These are phyloP conservation scores for Seira sanloemensis DNA, from an alignment of 2,888 invertebrate species.

Conservation along the genomic window DNA sequence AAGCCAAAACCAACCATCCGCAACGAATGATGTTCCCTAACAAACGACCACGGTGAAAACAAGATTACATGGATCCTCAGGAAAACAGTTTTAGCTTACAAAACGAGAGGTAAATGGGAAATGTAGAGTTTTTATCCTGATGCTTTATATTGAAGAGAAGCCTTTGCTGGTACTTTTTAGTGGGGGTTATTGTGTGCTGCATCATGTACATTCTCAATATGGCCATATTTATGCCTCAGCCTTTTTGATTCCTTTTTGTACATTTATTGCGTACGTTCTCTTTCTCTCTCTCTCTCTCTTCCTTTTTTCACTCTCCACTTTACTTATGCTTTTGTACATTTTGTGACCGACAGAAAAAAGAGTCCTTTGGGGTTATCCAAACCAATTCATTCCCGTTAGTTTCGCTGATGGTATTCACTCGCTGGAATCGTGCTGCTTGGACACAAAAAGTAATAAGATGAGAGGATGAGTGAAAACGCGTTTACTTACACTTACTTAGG, in stretches of 20 bases:
- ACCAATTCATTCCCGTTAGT: conserved; percentile 49
- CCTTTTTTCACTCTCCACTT: conserved; percentile 11
- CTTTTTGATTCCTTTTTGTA: neutral
- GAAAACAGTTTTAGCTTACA: conserved; percentile 3
- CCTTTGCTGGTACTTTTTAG: neutral
- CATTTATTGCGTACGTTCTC: conserved; percentile 12
- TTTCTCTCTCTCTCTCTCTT: conserved; percentile 25
- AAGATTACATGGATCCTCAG: conserved; percentile 57
- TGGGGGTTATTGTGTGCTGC: neutral
- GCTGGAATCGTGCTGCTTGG: neutral
- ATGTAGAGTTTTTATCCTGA: neutral
- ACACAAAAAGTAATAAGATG: neutral
- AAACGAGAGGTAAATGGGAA: neutral
- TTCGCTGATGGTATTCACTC: conserved; percentile 41
- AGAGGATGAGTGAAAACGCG: conserved; percentile 45
- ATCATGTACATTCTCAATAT: neutral
- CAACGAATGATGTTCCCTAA: conserved; percentile 49
- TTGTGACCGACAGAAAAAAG: conserved; percentile 39
- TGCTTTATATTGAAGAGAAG: neutral
- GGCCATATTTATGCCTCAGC: neutral
- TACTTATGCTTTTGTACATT: conserved; percentile 18
- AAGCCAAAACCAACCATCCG: conserved; percentile 50
- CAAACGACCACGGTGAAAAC: conserved; percentile 58
- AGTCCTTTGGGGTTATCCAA: conserved; percentile 58
- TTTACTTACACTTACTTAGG: conserved; percentile 39